phyloP scores from a whole-genome alignment of 2,888 invertebrate genomes.

The Noctuana brunneofusca region DNA sequence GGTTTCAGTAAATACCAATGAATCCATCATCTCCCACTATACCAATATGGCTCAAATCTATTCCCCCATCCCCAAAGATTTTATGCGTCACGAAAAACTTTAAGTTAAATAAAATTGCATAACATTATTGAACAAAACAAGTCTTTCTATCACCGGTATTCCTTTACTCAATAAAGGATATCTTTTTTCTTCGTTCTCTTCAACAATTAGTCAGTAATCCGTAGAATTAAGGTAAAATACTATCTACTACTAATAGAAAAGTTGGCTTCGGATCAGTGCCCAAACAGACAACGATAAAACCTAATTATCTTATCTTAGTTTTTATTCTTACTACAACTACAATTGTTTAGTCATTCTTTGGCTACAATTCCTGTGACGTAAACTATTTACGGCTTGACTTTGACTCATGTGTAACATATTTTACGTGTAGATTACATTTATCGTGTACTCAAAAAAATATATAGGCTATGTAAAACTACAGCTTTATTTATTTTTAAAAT shows the following conservation, averaged over 20 bases:
- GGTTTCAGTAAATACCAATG: too few relatives aligned
- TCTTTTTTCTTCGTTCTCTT: not conserved
- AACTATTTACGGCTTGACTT: slow-evolving; percentile 7
- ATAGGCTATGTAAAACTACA: too few relatives aligned
- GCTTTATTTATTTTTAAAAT: too few relatives aligned
- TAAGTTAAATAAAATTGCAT: too few relatives aligned
- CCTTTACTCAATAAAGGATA: too few relatives aligned
- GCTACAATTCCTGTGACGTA: slow-evolving; percentile 7
- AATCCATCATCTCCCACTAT: too few relatives aligned
- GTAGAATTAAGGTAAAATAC: slow-evolving; percentile 5
- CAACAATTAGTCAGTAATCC: not conserved
- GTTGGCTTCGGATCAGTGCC: slow-evolving; percentile 10
- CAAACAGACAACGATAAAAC: slow-evolving; percentile 7
- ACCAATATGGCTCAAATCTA: too few relatives aligned
- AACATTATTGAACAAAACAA: too few relatives aligned
- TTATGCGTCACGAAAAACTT: too few relatives aligned
- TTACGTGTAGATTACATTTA: not conserved
- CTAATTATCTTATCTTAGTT: slow-evolving; percentile 17
- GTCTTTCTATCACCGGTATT: too few relatives aligned
- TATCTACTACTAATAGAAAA: slow-evolving; percentile 11
- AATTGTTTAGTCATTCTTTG: slow-evolving; percentile 17
- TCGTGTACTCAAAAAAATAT: too few relatives aligned
- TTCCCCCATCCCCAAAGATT: too few relatives aligned
- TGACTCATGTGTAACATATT: slow-evolving; percentile 2
- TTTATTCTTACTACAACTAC: slow-evolving; percentile 19